Evolutionary conservation across 2,888 invertebrate genomes (phyloP), one percentile per base, ranked within the genome.

Genomic region (Calameuta pallipes): DNA sequence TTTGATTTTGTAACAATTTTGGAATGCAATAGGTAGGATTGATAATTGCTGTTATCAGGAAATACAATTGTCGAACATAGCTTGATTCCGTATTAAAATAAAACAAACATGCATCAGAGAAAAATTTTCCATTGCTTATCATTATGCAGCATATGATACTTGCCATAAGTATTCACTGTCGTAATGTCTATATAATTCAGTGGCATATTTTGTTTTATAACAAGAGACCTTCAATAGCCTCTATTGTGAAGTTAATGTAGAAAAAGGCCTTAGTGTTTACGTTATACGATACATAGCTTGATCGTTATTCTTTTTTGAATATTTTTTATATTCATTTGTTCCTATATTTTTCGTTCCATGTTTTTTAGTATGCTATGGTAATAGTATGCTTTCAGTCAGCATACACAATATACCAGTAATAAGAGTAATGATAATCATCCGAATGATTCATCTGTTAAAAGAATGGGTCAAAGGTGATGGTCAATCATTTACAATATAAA

Each of bases 401-500:
- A 23, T 23, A 56, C 23, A 23, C 23, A 23, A 56, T 56, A 56
- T 23, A 56, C 56, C 6, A 56, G 56, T 56, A 56, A 23, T 56
- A 56, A 56, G 23, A 56, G 56, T 56, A 76, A 74, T 69, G 75
- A 41, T 73, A 76, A 56, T 84, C 82, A 83, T 83, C 84, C 82
- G 82, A 76, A 84, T 84, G 84, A 85, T 81, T 85, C 85, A 85
- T 82, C 83, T 78, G 80, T 85, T 81, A 80, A 81, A 78, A 83
- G 81, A 83, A 80, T 69, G 74, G 78, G 78, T 85, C 82, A 82
- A 81, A 83, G 80, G 76, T 80, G 80, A 78, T 79, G 76, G 78
- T 76, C 41, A 31, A 31, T 30, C 56, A 56, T 56, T 56, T 56
- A 23, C 9, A 56, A 56, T 56, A 56, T 56, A 56, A 56, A 56